Base-by-base conservation (phyloP, 2,797 vertebrate genomes). In the Sebastes minor region DNA sequence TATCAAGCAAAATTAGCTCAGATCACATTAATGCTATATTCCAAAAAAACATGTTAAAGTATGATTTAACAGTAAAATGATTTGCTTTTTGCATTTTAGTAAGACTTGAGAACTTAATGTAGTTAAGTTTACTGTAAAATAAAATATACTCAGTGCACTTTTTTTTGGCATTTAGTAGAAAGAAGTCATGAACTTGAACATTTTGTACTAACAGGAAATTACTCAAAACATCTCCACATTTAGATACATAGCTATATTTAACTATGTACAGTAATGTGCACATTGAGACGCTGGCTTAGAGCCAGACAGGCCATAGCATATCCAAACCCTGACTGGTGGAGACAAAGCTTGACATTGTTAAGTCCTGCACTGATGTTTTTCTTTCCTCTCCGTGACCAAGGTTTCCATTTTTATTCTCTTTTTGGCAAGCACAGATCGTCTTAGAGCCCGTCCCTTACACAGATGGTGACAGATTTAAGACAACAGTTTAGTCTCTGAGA, bases 271-370 rank as follows among this genome's bases (percentile, higher is more conserved):
- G 23, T 27, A 27, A 16, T 42, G 32, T 28, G 7, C 23, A 49
- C 27, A 71, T 6, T 69, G 73, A 75, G 52, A 74, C 4, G 20
- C 68, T 76, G 69, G 33, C 62, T 67, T 16, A 33, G 30, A 72
- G 53, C 35, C 71, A 76, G 68, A 61, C 18, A n/a, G 46, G 30
- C 77, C 38, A 32, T 46, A 67, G 23, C n/a, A 18, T 27, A 61
- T 78, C 69, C 59, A 81, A 82, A 76, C 18, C 14, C 25, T 53
- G 35, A 33, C 69, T 33, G 8, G 25, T 28, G 27, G 56, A 83
- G 49, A 88, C 84, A 86, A 84, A 72, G 80, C 71, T 71, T 74
- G 72, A 65, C 74, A 74, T 82, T 88, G 76, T 86, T 38, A 30
- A n/a, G 30, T 66, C 25, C 7, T 28, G 22, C 38, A 4, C n/a